Evolutionary conservation across 2,888 invertebrate genomes (phyloP).

Genomic region (Pollenia labialis): DNA sequence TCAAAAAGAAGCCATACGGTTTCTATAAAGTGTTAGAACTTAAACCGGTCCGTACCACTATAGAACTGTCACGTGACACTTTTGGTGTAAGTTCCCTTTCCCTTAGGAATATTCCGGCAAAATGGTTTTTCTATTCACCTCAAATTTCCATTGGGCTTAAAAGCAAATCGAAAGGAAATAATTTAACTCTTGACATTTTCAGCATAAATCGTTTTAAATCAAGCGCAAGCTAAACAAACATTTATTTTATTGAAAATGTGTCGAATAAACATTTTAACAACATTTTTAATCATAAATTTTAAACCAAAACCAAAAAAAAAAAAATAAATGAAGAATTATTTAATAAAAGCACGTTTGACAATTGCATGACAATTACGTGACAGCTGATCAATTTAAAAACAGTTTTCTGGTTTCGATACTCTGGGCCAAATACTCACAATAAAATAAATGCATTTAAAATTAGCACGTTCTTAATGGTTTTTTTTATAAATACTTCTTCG

Average conservation of each 20-base stretch:
- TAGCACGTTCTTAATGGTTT: constrained; percentile 61
- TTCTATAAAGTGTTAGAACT: no score
- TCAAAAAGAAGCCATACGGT: no score
- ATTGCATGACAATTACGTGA: constrained; percentile 74
- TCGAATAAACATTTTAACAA: constrained; percentile 47
- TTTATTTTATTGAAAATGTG: constrained; percentile 30
- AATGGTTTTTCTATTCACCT: neutral
- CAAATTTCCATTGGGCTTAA: neutral
- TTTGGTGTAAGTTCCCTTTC: no score
- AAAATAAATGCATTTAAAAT: constrained; percentile 54
- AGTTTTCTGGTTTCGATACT: constrained; percentile 17
- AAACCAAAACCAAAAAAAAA: neutral
- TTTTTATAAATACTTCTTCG: neutral
- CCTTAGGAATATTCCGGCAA: no score
- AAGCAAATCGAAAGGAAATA: neutral
- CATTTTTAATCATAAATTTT: constrained; percentile 46
- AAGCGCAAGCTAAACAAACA: neutral
- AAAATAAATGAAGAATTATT: constrained; percentile 21
- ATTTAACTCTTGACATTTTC: constrained; percentile 26
- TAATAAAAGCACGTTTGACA: constrained; percentile 70
- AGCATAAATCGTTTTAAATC: constrained; percentile 25
- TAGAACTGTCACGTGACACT: no score
- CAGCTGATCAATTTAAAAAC: constrained; percentile 67
- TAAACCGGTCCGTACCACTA: no score
- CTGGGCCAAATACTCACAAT: constrained; percentile 10